These are phyloP conservation scores for Drosophila paucipuncta DNA, from an alignment of 2,888 invertebrate species.

Conservation along the genomic window DNA sequence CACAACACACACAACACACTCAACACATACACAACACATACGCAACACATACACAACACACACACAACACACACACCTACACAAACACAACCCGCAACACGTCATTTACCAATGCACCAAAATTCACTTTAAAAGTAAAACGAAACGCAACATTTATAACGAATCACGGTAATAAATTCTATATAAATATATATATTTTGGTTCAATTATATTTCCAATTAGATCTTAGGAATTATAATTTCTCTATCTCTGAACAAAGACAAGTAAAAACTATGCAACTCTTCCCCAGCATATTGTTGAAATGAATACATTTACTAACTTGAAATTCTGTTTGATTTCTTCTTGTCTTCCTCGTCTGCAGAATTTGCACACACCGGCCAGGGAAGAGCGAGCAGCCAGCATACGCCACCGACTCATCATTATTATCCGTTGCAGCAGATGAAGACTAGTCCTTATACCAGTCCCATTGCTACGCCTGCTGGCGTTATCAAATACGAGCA, in stretches of 20 bases:
- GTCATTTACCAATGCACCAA: conserved; percentile 48
- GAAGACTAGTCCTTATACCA: conserved; percentile 82
- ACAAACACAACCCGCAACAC: conserved; percentile 33
- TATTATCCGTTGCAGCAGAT: conserved; percentile 68
- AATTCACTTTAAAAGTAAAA: conserved; percentile 47
- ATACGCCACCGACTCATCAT: conserved; percentile 45
- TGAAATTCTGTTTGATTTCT: conserved; percentile 20
- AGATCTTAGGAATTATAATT: conserved; percentile 48
- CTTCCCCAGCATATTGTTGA: conserved; percentile 13
- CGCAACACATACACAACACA: conserved; percentile 18
- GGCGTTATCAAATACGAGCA: conserved; percentile 81
- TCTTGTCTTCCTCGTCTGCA: conserved; percentile 34
- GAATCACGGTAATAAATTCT: conserved; percentile 55
- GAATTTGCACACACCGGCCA: conserved; percentile 50
- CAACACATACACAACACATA: conserved; percentile 15
- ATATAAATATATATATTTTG: conserved; percentile 33
- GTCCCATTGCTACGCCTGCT: conserved; percentile 71
- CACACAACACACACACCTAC: conserved; percentile 8
- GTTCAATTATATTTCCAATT: conserved; percentile 42
- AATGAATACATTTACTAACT: conserved; percentile 30
- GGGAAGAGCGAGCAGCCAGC: conserved; percentile 17
- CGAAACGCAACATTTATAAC: conserved; percentile 52
- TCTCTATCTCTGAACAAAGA: conserved; percentile 27
- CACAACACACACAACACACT: conserved; percentile 19
- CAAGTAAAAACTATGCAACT: conserved; percentile 19